Evolutionary conservation across 2,113 vertebrate species (phyloP).

Genomic region (Platysternon megacephalum): DNA sequence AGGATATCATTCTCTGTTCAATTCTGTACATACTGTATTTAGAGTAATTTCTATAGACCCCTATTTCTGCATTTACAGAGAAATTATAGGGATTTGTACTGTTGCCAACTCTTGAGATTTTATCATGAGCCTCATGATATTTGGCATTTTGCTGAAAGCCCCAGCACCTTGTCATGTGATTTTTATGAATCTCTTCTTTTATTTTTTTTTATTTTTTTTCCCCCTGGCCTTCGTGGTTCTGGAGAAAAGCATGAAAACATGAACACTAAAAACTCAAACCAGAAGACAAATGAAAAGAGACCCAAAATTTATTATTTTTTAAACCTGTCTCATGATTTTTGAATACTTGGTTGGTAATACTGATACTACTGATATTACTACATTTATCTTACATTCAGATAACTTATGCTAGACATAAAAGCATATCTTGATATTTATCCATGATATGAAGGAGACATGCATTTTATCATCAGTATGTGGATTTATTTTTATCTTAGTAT

Average conservation of each 20-base stretch:
- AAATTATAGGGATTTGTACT: background rate
- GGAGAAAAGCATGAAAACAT: background rate
- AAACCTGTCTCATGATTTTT: background rate
- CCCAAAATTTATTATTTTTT: background rate
- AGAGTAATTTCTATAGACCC: background rate
- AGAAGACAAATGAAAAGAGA: background rate
- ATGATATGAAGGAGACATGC: background rate
- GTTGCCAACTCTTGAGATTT: background rate
- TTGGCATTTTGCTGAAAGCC: background rate
- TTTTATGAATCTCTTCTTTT: background rate
- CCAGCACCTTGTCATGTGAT: background rate
- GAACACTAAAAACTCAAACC: background rate
- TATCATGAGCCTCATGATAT: fast-evolving
- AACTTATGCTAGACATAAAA: background rate
- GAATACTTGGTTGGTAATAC: background rate
- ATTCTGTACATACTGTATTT: background rate
- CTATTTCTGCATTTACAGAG: background rate
- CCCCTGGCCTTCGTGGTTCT: background rate
- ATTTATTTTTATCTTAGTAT: background rate
- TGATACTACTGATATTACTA: background rate
- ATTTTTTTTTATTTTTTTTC: background rate
- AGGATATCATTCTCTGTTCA: background rate
- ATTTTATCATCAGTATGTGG: background rate
- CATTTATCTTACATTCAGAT: background rate
- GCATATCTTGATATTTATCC: background rate